These are phyloP conservation scores for Scalopus aquaticus DNA, from an alignment of 2,113 vertebrate species.

Conservation along the genomic window DNA sequence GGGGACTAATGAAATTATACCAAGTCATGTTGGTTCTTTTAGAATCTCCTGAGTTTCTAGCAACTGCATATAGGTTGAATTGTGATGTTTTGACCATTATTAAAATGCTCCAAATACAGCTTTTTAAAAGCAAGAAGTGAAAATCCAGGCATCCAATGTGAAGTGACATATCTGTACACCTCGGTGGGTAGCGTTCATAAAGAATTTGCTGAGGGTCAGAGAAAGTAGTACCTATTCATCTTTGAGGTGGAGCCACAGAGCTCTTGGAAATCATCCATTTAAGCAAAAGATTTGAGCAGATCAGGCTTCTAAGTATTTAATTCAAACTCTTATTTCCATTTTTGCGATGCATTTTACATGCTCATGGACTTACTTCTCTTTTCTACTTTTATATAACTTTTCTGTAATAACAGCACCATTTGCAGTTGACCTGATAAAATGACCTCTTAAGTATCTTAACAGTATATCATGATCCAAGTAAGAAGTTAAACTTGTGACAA, in stretches of 20 bases:
- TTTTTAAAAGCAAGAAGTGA: not conserved
- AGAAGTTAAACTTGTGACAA: slow-evolving; percentile 49
- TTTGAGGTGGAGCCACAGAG: not conserved
- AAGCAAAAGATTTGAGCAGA: not conserved
- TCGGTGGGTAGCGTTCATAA: not conserved
- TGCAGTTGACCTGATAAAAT: slow-evolving; percentile 46
- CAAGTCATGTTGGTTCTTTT: not conserved
- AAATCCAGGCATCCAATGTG: not conserved
- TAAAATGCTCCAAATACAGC: slow-evolving; percentile 12
- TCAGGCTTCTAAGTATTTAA: not conserved
- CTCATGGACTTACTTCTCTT: slow-evolving; percentile 4
- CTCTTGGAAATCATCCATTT: not conserved
- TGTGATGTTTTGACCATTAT: slow-evolving; percentile 1
- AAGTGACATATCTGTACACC: not conserved
- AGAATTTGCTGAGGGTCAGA: not conserved
- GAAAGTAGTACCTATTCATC: not conserved
- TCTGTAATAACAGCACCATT: slow-evolving; percentile 22
- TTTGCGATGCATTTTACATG: not conserved
- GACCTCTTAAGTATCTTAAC: slow-evolving; percentile 37
- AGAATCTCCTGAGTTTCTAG: not conserved
- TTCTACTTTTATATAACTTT: slow-evolving; percentile 48
- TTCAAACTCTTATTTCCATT: not conserved
- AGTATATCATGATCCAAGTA: slow-evolving; percentile 29
- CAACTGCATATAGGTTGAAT: not conserved
- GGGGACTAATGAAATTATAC: slow-evolving; percentile 32